A percentile compares a stretch with the other conserved stretches of the same genome.
These are phyloP conservation scores for Donacobius atricapilla DNA, from an alignment of 2,113 vertebrate species.

Conservation along the genomic window DNA sequence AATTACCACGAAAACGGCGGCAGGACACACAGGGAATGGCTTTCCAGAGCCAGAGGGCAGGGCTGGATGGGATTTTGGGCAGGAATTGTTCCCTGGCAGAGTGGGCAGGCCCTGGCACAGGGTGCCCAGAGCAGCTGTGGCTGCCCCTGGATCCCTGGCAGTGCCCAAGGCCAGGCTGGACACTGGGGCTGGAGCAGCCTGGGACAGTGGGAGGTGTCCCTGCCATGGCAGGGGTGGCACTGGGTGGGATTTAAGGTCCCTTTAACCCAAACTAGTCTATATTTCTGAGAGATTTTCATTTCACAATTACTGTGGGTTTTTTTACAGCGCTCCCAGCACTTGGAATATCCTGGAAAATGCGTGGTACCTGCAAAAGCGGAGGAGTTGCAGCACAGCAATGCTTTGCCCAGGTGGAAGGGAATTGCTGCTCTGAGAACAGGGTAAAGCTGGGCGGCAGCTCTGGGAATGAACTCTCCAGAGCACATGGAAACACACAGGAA, in stretches of 20 bases:
- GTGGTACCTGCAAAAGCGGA: accelerated
- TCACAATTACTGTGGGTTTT: too few relatives aligned
- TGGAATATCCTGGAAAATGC: accelerated
- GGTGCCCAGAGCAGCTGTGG: neutral
- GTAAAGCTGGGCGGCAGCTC: neutral
- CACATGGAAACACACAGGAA: neutral
- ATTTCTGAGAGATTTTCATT: neutral
- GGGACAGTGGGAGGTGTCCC: neutral
- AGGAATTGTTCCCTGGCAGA: neutral
- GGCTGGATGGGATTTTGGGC: accelerated
- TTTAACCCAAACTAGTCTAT: neutral
- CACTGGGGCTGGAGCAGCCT: accelerated
- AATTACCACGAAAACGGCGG: accelerated
- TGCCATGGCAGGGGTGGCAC: neutral
- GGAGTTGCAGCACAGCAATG: accelerated
- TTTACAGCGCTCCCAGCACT: neutral
- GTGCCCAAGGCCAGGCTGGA: neutral
- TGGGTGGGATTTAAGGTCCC: accelerated
- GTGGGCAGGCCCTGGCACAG: neutral
- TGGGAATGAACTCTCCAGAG: neutral
- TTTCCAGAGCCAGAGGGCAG: neutral
- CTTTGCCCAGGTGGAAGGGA: neutral
- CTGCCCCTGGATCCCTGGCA: neutral
- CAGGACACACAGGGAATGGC: too few relatives aligned
- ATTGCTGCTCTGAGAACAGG: neutral